Percentiles rank a stretch among this genome's conserved stretches.
phyloP scores from a whole-genome alignment of 2,888 invertebrate genomes.

The Sphaeridia pumilis region DNA sequence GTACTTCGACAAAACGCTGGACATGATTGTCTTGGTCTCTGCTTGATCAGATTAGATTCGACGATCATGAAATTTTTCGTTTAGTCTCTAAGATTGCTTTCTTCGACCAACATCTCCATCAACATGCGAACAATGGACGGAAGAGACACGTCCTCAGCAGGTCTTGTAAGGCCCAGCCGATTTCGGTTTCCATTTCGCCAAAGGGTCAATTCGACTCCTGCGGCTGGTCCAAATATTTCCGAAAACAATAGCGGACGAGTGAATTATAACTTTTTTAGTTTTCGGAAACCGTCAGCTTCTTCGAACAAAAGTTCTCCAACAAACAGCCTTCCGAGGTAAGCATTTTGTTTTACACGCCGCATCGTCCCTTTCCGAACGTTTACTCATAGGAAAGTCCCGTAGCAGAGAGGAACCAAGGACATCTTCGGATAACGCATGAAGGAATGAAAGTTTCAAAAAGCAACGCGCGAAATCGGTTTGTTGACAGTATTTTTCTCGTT shows the following conservation, averaged over 20 bases:
- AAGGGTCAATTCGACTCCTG: not conserved
- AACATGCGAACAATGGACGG: not conserved
- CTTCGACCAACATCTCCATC: not conserved
- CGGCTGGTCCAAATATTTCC: not conserved
- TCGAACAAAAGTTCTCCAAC: not conserved
- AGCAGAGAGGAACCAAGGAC: not conserved
- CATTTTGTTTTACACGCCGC: not conserved
- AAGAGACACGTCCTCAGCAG: too few species aligned
- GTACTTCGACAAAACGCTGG: too few species aligned
- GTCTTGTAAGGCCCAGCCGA: not conserved
- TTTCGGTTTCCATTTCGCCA: not conserved
- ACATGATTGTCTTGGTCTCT: too few species aligned
- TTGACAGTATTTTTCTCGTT: not conserved
- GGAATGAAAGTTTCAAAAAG: not conserved
- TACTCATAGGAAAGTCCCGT: not conserved
- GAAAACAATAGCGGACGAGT: not conserved
- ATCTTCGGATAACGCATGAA: not conserved
- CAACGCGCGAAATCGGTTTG: not conserved
- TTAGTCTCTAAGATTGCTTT: not conserved
- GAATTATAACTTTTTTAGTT: not conserved
- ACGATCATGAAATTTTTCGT: not conserved
- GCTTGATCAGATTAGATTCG: constrained; percentile 3
- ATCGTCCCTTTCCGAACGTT: not conserved
- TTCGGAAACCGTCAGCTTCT: too few species aligned
- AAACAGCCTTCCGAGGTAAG: not conserved